A percentile compares a stretch with the other conserved stretches of the same genome.
phyloP scores from a whole-genome alignment of 2,797 vertebrate genomes.

The Agapornis canus region DNA sequence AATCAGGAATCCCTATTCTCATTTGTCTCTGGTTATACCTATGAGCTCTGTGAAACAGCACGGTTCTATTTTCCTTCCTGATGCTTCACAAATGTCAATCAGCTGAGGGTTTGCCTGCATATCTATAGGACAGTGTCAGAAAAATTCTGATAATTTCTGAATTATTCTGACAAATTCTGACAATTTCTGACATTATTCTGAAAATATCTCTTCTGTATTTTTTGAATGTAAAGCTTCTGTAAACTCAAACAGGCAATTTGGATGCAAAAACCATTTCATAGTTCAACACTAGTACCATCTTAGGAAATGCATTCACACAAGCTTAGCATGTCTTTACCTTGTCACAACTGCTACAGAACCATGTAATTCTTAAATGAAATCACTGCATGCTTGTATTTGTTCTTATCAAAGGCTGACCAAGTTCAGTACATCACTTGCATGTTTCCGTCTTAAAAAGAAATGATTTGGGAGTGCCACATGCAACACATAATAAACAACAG shows the following conservation, averaged over 20 bases:
- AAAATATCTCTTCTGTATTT: background rate
- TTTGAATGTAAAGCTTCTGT: background rate
- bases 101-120: background rate
- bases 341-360: background rate
- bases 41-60: background rate
- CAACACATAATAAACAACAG: conserved; percentile 15
- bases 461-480: background rate
- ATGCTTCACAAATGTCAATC: background rate
- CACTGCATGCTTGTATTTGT: background rate
- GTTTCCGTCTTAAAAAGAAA: conserved; percentile 4
- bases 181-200: too few species aligned
- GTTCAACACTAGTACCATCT: background rate
- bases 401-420: conserved; percentile 49
- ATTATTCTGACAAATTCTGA: background rate
- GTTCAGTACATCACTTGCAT: background rate
- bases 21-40: background rate
- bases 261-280: background rate
- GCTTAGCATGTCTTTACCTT: background rate
- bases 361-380: background rate
- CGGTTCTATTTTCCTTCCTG: background rate
- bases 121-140: background rate
- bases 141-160: background rate
- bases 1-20: background rate
- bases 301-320: background rate
- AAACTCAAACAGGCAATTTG: background rate